Evolutionary conservation across 2,797 vertebrate genomes (phyloP).

Genomic region (Crocidura indochinensis): DNA sequence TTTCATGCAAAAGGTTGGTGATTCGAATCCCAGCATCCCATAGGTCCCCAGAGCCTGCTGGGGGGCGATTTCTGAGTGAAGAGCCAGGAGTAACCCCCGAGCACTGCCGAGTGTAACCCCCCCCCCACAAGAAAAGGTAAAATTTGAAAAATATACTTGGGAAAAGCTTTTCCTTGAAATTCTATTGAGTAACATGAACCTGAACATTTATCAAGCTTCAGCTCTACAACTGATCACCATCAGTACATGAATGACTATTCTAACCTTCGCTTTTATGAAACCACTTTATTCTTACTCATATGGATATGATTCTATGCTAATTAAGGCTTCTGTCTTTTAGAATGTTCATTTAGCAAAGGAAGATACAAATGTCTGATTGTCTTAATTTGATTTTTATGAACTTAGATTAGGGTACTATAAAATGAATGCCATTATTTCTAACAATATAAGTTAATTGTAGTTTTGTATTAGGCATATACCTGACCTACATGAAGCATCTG

Average conservation of each 20-base stretch:
- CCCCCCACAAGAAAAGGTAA: no score
- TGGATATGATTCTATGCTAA: not conserved
- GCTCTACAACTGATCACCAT: not conserved
- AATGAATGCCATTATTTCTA: constrained; percentile 42
- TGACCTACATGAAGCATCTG: not conserved
- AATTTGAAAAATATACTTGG: no score
- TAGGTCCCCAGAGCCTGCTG: no score
- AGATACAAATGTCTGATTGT: not conserved
- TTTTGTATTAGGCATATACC: not conserved
- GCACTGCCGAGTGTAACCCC: no score
- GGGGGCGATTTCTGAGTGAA: no score
- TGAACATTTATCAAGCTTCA: not conserved
- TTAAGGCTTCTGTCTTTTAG: not conserved
- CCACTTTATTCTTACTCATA: not conserved
- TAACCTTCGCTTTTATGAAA: constrained; percentile 5
- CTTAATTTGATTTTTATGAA: constrained; percentile 38
- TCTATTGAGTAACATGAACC: not conserved
- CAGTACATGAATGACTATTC: not conserved
- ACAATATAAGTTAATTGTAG: constrained; percentile 1
- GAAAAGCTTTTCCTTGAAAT: not conserved
- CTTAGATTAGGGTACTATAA: constrained; percentile 22
- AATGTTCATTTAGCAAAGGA: constrained; percentile 1
- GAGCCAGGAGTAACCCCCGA: no score
- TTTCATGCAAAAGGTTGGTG: no score
- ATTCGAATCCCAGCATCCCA: no score